These are phyloP conservation scores for Alloscopus bannaensis DNA, from an alignment of 2,888 invertebrate genomes.

Conservation along the genomic window DNA sequence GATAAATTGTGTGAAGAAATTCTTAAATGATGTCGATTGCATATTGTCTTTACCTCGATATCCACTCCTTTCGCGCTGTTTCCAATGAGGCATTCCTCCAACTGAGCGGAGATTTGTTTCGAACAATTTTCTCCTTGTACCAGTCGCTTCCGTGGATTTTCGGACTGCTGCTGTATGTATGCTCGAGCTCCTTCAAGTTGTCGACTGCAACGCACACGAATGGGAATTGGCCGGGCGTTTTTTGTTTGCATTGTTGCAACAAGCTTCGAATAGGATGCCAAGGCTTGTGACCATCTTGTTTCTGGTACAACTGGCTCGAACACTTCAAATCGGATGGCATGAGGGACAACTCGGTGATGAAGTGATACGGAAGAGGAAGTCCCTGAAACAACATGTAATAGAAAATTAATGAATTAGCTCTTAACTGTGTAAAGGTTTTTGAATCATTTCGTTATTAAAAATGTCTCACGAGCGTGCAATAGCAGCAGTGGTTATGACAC, in stretches of 20 bases:
- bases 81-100: slow-evolving; percentile 43
- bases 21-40: too few species aligned
- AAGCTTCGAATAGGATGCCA: slow-evolving; percentile 2
- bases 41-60: too few species aligned
- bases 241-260: slow-evolving; percentile 15
- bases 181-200: slow-evolving; percentile 32
- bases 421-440: too few species aligned
- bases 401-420: too few species aligned
- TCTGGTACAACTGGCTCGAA: neutral
- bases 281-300: neutral
- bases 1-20: too few species aligned
- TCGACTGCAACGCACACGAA: slow-evolving; percentile 32
- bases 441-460: too few species aligned
- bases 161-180: slow-evolving; percentile 27
- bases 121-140: neutral
- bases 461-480: slow-evolving; percentile 67
- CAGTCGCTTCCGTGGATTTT: neutral
- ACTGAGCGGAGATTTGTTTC: slow-evolving; percentile 1
- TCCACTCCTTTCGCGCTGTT: too few species aligned
- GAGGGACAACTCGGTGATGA: slow-evolving; percentile 7
- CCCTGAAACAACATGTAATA: slow-evolving; percentile 17
- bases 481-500: slow-evolving; percentile 65
- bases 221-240: neutral
- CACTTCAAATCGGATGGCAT: slow-evolving; percentile 21
- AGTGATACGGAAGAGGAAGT: slow-evolving; percentile 42